Evolutionary conservation across 2,797 vertebrate genomes (phyloP).

Genomic region (Streptopelia turtur): DNA sequence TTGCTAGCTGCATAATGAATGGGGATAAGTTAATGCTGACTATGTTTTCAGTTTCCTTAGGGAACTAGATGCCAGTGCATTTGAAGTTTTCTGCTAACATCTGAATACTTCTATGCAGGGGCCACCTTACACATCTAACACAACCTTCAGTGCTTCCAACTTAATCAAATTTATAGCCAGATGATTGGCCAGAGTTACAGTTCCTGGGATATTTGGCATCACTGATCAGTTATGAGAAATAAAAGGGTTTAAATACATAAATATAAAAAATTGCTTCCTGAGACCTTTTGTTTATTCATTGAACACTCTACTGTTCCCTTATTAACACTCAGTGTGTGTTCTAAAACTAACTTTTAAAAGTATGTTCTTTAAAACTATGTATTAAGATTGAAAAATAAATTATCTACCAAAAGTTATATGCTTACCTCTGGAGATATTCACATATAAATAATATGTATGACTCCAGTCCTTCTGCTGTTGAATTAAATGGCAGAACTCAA

Average conservation of each 20-base stretch:
- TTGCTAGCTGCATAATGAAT: neutral
- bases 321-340: neutral
- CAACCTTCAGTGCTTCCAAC: neutral
- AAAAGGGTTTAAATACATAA: neutral
- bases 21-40: neutral
- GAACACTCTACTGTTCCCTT: neutral
- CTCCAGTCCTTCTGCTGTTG: neutral
- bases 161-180: neutral
- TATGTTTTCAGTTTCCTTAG: neutral
- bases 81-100: neutral
- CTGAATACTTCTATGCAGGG: neutral
- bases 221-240: neutral
- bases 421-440: neutral
- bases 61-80: neutral
- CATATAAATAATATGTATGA: neutral
- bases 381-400: neutral
- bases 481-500: neutral
- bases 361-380: neutral
- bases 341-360: neutral
- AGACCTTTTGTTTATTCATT: neutral
- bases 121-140: neutral
- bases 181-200: neutral
- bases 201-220: neutral
- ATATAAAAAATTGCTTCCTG: neutral
- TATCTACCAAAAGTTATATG: neutral